Evolutionary conservation across 2,888 invertebrate species (phyloP).

Genomic region (Plebejus anna): DNA sequence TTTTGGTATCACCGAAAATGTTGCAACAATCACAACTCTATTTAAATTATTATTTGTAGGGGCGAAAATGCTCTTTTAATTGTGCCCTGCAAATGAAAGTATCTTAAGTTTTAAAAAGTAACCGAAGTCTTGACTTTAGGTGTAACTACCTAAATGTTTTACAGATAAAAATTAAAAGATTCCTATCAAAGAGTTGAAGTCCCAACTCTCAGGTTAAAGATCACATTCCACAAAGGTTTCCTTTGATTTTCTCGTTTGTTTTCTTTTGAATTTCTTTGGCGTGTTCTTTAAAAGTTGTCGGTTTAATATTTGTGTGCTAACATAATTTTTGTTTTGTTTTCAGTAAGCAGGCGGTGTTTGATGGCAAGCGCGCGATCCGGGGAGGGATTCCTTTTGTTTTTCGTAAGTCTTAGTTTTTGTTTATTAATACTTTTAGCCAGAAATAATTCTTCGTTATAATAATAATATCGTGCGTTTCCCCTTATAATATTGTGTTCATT

Average conservation of each 20-base stretch:
- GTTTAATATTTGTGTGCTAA: background rate
- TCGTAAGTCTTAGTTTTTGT: slow-evolving; percentile 85
- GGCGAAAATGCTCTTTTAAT: too few relatives aligned
- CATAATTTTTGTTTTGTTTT: slow-evolving; percentile 41
- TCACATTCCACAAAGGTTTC: background rate
- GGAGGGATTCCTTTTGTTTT: slow-evolving; percentile 98
- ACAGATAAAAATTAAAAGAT: background rate
- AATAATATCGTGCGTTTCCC: background rate
- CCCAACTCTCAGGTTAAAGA: background rate
- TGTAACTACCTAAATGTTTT: background rate
- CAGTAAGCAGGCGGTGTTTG: slow-evolving; percentile 97
- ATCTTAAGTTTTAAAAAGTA: too few relatives aligned
- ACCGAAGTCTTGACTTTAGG: too few relatives aligned
- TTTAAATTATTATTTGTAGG: too few relatives aligned
- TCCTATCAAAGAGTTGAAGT: background rate
- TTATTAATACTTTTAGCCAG: background rate
- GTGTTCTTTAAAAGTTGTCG: background rate
- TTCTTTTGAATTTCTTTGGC: background rate
- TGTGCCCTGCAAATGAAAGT: too few relatives aligned
- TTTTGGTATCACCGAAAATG: too few relatives aligned
- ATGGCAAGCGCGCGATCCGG: slow-evolving; percentile 96
- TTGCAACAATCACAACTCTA: too few relatives aligned
- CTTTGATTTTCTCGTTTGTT: background rate
- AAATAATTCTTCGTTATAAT: background rate
- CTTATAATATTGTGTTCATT: background rate